Percentiles rank a stretch among this genome's conserved stretches.
Evolutionary conservation across 2,888 invertebrate species (phyloP).

Genomic region (Microplitis deprimator): DNA sequence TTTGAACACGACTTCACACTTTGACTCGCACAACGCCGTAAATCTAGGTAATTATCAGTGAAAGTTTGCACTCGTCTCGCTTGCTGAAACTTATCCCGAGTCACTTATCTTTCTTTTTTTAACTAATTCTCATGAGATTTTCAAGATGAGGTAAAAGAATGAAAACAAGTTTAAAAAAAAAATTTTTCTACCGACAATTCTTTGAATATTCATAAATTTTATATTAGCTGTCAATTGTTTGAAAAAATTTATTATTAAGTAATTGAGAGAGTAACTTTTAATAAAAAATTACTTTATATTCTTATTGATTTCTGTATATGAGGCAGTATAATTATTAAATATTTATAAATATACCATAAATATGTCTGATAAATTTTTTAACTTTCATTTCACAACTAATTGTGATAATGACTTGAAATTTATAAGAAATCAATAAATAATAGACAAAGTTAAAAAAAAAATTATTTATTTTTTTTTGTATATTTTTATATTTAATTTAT

Average conservation of each 20-base stretch:
- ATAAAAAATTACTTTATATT: too few relatives aligned
- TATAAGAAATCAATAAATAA: too few relatives aligned
- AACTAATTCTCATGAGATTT: not conserved
- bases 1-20: conserved; percentile 72
- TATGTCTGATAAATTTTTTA: too few relatives aligned
- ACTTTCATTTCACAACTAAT: too few relatives aligned
- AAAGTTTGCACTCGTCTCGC: conserved; percentile 58
- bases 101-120: conserved; percentile 28
- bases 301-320: too few relatives aligned
- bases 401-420: too few relatives aligned
- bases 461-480: too few relatives aligned
- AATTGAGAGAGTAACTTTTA: too few relatives aligned
- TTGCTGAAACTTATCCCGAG: conserved; percentile 47
- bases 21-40: conserved; percentile 63
- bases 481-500: too few relatives aligned
- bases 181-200: conserved; percentile 5
- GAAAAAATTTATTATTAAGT: not conserved
- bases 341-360: too few relatives aligned
- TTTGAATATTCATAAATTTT: conserved; percentile 21
- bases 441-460: too few relatives aligned
- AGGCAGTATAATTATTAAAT: too few relatives aligned
- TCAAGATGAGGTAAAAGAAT: not conserved
- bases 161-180: not conserved
- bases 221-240: not conserved
- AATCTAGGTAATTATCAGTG: conserved; percentile 70